Percentiles rank a stretch among this genome's conserved stretches.
phyloP scores from a whole-genome alignment of 2,888 invertebrate species.

The Aplocera efformata region DNA sequence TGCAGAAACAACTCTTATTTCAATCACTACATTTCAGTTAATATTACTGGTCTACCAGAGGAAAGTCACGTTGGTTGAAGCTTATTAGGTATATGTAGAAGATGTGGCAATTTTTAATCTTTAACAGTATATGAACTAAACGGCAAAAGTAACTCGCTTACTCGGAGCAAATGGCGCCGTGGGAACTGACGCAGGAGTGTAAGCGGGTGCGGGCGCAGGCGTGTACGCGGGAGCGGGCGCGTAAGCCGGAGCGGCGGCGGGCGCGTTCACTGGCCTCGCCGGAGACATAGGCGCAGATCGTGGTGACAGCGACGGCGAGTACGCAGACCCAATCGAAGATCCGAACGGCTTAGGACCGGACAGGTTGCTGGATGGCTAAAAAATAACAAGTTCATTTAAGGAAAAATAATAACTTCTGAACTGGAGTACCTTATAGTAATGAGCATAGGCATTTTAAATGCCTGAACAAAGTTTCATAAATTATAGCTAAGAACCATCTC shows the following conservation, averaged over 20 bases:
- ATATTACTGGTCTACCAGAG: too few species aligned
- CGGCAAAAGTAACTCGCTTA: slow-evolving; percentile 77
- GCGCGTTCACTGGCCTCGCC: slow-evolving; percentile 56
- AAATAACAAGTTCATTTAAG: not conserved
- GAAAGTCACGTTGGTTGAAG: too few species aligned
- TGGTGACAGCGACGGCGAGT: slow-evolving; percentile 73
- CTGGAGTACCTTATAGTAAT: too few species aligned
- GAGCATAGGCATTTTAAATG: too few species aligned
- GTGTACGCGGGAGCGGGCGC: slow-evolving; percentile 26
- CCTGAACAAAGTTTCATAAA: too few species aligned
- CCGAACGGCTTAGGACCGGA: slow-evolving; percentile 83
- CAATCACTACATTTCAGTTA: too few species aligned
- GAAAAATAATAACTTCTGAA: not conserved
- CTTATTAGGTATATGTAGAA: too few species aligned
- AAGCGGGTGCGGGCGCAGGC: slow-evolving; percentile 35
- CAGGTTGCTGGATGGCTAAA: slow-evolving; percentile 73
- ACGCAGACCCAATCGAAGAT: slow-evolving; percentile 79
- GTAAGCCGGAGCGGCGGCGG: slow-evolving; percentile 40
- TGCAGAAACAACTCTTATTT: too few species aligned
- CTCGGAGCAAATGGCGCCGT: slow-evolving; percentile 64
- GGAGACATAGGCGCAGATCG: slow-evolving; percentile 76
- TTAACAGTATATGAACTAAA: slow-evolving; percentile 36
- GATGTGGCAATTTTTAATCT: not conserved
- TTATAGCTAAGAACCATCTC: too few species aligned
- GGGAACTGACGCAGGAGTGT: slow-evolving; percentile 25